A percentile compares a stretch with the other conserved stretches of the same genome.
Evolutionary conservation across 2,113 vertebrate species (phyloP).

Genomic region (Ellobius talpinus): DNA sequence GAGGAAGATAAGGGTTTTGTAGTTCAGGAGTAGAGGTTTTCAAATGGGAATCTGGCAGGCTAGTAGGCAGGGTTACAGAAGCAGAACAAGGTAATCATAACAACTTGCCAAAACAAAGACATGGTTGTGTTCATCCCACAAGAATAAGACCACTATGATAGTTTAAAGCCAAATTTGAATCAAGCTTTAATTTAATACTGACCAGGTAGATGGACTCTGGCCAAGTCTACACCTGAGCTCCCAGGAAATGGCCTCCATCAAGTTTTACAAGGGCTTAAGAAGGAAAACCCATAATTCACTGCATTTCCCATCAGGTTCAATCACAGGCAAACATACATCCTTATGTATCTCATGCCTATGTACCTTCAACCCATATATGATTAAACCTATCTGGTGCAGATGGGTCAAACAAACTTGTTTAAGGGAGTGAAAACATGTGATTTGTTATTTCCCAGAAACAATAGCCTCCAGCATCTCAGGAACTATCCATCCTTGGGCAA

Average conservation of each 20-base stretch:
- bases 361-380: neutral
- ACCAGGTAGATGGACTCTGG: too few species aligned
- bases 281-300: neutral
- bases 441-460: too few species aligned
- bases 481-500: too few species aligned
- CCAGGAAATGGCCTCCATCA: neutral
- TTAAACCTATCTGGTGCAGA: neutral
- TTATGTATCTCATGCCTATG: neutral
- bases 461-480: too few species aligned
- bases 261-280: neutral
- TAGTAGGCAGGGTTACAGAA: neutral
- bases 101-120: neutral
- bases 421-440: too few species aligned
- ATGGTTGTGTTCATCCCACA: neutral
- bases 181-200: neutral
- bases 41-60: neutral
- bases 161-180: neutral
- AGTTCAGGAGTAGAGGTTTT: neutral
- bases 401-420: neutral
- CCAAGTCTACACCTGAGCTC: neutral
- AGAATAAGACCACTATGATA: neutral
- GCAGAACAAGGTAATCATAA: neutral
- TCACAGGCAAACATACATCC: neutral
- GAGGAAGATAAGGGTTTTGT: neutral
- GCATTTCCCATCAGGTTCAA: neutral